Conservation (phyloP, 2,888 invertebrate species). For the Blera fallax region DNA sequence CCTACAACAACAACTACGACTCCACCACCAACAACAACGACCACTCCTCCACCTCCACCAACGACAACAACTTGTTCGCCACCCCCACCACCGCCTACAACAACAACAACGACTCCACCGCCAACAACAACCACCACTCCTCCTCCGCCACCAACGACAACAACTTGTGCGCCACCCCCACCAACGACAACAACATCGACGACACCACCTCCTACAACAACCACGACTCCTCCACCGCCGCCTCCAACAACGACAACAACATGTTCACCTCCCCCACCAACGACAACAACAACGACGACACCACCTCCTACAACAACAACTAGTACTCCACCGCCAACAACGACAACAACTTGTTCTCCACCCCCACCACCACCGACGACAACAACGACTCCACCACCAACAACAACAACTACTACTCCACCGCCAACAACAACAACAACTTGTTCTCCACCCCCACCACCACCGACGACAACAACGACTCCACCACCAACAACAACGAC, state of each 20-base stretch:
- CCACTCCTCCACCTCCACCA: neutral
- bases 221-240: neutral
- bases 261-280: neutral
- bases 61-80: neutral
- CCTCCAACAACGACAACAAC: neutral
- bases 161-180: neutral
- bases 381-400: neutral
- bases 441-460: neutral
- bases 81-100: neutral
- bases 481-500: neutral
- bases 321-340: constrained; percentile 33
- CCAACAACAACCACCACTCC: neutral
- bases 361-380: neutral
- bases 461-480: neutral
- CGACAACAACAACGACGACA: neutral
- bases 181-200: neutral
- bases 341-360: constrained; percentile 5
- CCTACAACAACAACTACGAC: neutral
- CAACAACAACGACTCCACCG: neutral
- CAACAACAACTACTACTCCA: neutral
- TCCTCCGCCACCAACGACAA: neutral
- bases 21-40: neutral
- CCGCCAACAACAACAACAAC: neutral
- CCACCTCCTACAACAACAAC: neutral
- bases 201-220: neutral